Conservation (phyloP, 2,797 vertebrate genomes). For the Hafferia zeledoni region DNA sequence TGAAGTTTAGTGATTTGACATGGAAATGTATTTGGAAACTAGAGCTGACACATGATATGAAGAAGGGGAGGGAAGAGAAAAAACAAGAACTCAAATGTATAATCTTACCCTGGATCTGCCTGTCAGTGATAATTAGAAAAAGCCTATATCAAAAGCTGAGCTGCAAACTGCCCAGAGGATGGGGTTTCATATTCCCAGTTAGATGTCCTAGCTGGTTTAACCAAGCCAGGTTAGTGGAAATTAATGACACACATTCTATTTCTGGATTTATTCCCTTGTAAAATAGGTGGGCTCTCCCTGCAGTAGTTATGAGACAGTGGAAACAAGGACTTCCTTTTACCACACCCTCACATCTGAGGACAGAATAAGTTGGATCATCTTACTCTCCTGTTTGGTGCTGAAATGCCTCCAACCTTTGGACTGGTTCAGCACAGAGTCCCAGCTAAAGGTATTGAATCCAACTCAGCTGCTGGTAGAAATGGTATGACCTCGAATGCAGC, state of each 20-base stretch:
- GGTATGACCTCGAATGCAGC: not conserved
- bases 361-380: not conserved
- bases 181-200: not conserved
- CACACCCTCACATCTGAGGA: not conserved
- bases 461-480: not conserved
- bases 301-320: not conserved
- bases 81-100: constrained; percentile 1
- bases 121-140: constrained; percentile 62
- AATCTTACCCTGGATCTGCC: constrained; percentile 29
- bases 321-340: not conserved
- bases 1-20: constrained; percentile 49
- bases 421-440: not conserved
- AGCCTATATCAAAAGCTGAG: constrained; percentile 24
- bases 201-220: not conserved
- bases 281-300: not conserved
- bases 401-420: not conserved
- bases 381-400: not conserved
- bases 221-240: not conserved
- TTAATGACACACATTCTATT: not conserved
- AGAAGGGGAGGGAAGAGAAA: not conserved
- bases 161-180: constrained; percentile 13
- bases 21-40: constrained; percentile 27
- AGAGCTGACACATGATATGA: constrained; percentile 41
- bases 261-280: not conserved
- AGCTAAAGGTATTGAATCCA: not conserved